Evolutionary conservation across 2,888 invertebrate species (phyloP), one percentile per base, ranked within the genome.

Genomic region (Lampropteryx suffumata): DNA sequence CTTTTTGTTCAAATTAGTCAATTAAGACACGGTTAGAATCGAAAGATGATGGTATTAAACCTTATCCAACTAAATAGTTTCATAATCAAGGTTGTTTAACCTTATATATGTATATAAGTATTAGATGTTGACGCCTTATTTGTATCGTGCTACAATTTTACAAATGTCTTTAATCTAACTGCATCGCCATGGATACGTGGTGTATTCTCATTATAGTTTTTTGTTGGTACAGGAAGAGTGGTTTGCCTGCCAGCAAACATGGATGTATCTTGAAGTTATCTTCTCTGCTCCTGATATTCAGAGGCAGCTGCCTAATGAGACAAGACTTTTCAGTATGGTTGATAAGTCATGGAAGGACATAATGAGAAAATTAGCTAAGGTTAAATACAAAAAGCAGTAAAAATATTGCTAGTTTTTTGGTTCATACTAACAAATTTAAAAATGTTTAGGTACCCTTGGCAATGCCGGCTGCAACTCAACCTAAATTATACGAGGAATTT

Each of bases 231-330:
- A 95, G 96, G 98, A 98, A 76, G 96, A 95, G 74, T 98, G 98
- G 98, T 92, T 92, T 64, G 92, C 93, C 51, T 97, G 97, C 67
- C 98, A 98, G 79, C 94, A 95, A 64, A 95, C 95, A n/a, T 98
- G 98, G 98, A 92, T 98, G 29, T 98, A 98, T 74, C 86, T 98
- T 67, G 98, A 98, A 80, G 97, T 97, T 0, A 98, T 98, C 71
- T 98, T 98, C 80, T 95, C 96, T 6, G 97, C 98, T 0, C 97
- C 98, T 0, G 98, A 98, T 73, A 98, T 98, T 65, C 97, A 98
- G 77, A 93, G 97, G 9, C 98, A 98, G 75, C 87, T 98, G 73
- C 98, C 98, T 0, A 94, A 94, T 62, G 98, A 98, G 79, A 96
- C 97, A 0, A 94, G 95, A 70, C 92, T 97, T 71, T 98, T 98